Evolutionary conservation across 1,140 invertebrate species (phyloP), one percentile per base, ranked within the genome.

Genomic region (Euschistus heros): DNA sequence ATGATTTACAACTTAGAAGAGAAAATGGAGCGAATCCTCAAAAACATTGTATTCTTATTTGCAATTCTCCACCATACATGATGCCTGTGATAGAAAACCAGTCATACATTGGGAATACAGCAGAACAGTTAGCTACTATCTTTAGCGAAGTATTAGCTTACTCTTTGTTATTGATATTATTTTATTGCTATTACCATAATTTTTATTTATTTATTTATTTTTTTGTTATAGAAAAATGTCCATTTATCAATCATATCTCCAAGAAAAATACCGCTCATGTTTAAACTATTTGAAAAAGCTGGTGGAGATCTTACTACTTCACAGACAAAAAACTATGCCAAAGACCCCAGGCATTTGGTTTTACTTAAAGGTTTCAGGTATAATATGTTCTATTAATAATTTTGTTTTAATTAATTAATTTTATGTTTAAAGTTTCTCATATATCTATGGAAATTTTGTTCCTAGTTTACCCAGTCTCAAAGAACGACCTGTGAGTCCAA

Each of bases 31-130:
- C 73, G 73, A 64, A 69, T 52, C 72, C 79, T 13, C 82, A 87
- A 71, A 84, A 85, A 62, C 91, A 96, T 76, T 92, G 92, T 70
- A 86, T 97, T 63, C 76, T 96, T 10, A 81, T 97, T 24, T 94
- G 91, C 73, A 95, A 94, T 75, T 95, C 92, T n/a, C 88, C 91
- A 8, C 92, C 92, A 0, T 97, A 96, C 75, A 82, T 86, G 60
- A 82, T 92, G 66, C 86, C 88, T 24, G 89, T 91, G 24, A 84
- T 84, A 73, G 92, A 96, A 75, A 85, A 84, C 24, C 82, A 82
- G 70, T 77, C 80, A 27, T 92, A 86, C 77, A 76, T 80, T 66
- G 85, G 88, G 50, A 81, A 86, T 70, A 83, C 81, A 44, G 80
- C 84, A 57, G 91, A 93, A 62, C 86, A 92, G 72, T 73, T 93